Evolutionary conservation across 1,140 invertebrate species (phyloP).

Genomic region (Meloidogyne hapla): DNA sequence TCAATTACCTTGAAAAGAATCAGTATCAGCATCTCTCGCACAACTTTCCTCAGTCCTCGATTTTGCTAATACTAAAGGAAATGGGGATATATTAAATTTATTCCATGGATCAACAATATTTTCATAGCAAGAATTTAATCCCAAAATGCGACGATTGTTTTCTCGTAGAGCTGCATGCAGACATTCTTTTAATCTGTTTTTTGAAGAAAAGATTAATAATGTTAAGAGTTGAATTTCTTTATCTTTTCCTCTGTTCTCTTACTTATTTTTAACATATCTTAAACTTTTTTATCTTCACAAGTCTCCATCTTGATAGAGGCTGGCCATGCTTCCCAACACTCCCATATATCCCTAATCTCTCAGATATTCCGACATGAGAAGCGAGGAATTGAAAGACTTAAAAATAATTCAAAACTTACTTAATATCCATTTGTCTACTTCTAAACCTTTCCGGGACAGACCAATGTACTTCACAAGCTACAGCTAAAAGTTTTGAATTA

Average conservation of each 20-base stretch:
- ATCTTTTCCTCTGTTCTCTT: not conserved
- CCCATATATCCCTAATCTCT: not conserved
- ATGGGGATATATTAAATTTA: not conserved
- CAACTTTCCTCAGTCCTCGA: conserved; percentile 53
- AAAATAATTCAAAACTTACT: conserved; percentile 30
- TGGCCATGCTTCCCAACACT: conserved; percentile 4
- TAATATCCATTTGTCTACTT: conserved; percentile 49
- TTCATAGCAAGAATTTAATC: conserved; percentile 41
- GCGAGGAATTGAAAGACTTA: not conserved
- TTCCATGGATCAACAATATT: conserved; percentile 4
- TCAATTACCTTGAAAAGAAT: conserved; percentile 46
- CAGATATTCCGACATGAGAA: no score
- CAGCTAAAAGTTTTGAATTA: conserved; percentile 41
- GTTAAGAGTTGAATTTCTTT: not conserved
- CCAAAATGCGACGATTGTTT: conserved; percentile 51
- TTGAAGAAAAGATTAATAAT: no score
- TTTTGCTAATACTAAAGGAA: conserved; percentile 45
- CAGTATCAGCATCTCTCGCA: conserved; percentile 37
- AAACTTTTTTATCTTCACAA: no score
- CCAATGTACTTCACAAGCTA: conserved; percentile 59
- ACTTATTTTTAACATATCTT: no score
- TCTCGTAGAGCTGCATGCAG: conserved; percentile 47
- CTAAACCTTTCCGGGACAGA: conserved; percentile 51
- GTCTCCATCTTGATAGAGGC: no score
- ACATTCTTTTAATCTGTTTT: conserved; percentile 53